These are phyloP conservation scores for Sceliomorpha sp. DNA, from an alignment of 2,888 invertebrate genomes.

Conservation along the genomic window DNA sequence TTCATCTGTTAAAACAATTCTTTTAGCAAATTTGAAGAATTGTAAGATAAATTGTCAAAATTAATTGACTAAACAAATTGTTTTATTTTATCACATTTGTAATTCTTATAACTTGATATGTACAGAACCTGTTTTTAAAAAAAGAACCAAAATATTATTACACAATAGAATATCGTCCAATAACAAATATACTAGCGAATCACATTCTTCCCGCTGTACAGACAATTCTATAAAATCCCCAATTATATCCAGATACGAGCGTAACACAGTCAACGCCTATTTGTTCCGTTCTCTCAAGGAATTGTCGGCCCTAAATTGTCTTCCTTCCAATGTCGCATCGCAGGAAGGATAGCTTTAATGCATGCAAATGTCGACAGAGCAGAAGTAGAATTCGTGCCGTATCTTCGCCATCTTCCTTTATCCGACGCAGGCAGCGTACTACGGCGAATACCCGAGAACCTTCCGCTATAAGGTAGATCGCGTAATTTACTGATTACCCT, in stretches of 20 bases:
- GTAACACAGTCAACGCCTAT: conserved; percentile 32
- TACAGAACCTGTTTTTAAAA: too few relatives aligned
- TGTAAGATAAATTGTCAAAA: too few relatives aligned
- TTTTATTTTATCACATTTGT: too few relatives aligned
- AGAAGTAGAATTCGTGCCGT: conserved; percentile 74
- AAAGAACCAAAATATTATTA: too few relatives aligned
- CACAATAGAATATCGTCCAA: too few relatives aligned
- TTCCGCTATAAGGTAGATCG: conserved; percentile 48
- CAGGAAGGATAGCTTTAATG: conserved; percentile 66
- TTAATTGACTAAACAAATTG: too few relatives aligned
- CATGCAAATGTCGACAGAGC: conserved; percentile 71
- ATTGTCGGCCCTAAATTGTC: conserved; percentile 57
- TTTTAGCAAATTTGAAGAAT: too few relatives aligned
- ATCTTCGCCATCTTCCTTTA: conserved; percentile 63
- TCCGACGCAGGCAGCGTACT: conserved; percentile 33
- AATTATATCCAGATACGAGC: conserved; percentile 28
- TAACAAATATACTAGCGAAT: too few relatives aligned
- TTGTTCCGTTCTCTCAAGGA: conserved; percentile 32
- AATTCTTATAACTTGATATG: too few relatives aligned
- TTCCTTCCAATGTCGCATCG: conserved; percentile 38
- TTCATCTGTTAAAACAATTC: too few relatives aligned
- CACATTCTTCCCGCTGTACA: neutral
- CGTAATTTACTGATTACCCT: conserved; percentile 77
- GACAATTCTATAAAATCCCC: conserved; percentile 29
- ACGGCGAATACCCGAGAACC: conserved; percentile 41